phyloP scores from a whole-genome alignment of 2,888 invertebrate genomes.

The Agrilus biguttatus region DNA sequence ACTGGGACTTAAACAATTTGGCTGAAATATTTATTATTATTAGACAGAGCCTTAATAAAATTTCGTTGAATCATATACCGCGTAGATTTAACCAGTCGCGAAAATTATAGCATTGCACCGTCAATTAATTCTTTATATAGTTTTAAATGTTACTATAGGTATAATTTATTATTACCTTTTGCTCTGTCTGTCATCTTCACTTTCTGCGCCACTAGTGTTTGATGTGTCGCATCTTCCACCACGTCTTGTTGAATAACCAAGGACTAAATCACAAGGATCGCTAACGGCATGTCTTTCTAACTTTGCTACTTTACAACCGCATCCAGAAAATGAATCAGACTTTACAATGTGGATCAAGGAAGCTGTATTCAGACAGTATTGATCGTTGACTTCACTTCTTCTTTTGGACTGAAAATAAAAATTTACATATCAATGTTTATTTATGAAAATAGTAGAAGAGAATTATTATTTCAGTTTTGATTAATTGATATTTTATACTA shows the following conservation, averaged over 20 bases:
- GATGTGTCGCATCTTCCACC: slow-evolving; percentile 38
- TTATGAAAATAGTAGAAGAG: too few relatives aligned
- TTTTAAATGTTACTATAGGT: too few relatives aligned
- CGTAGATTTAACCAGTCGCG: too few relatives aligned
- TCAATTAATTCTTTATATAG: too few relatives aligned
- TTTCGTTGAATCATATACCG: too few relatives aligned
- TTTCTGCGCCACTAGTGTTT: slow-evolving; percentile 47
- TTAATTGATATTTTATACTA: too few relatives aligned
- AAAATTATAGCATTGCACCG: too few relatives aligned
- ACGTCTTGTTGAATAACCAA: slow-evolving; percentile 34
- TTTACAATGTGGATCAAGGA: slow-evolving; percentile 38
- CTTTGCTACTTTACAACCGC: slow-evolving; percentile 38
- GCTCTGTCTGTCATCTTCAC: slow-evolving; percentile 41
- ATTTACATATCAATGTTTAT: neutral
- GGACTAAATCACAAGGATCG: slow-evolving; percentile 31
- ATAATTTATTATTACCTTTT: slow-evolving; percentile 18
- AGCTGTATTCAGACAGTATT: slow-evolving; percentile 2
- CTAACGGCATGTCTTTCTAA: slow-evolving; percentile 46
- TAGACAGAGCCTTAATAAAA: too few relatives aligned
- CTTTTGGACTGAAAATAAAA: slow-evolving; percentile 7
- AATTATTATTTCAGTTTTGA: too few relatives aligned
- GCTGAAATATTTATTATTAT: too few relatives aligned
- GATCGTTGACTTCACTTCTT: slow-evolving; percentile 3
- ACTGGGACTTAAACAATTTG: too few relatives aligned
- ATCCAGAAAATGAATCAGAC: slow-evolving; percentile 60